Base-by-base conservation (phyloP, 2,888 invertebrate genomes). In the Pseudeuparius sepicola region DNA sequence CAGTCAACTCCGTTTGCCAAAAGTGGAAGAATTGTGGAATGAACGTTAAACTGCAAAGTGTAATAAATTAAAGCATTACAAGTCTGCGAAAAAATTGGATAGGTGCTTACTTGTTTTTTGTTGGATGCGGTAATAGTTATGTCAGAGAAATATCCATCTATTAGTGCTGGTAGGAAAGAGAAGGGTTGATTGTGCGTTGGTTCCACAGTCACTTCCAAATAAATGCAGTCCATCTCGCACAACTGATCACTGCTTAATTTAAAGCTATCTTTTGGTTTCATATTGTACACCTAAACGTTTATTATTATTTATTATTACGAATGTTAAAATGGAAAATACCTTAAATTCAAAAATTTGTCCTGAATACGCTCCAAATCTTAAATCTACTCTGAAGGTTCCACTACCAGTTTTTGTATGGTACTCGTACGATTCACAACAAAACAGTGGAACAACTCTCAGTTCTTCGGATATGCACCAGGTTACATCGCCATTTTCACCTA, bases 361-460 rank as follows among this genome's bases (percentile, higher is more conserved):
- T 18, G 69, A 71, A 54, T 72, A 73, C 23, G 74, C 71, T 16
- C 75, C 75, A 58, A 76, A 74, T 39, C 70, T 60, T 16, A 73
- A 56, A 11, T 59, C 57, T 9, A 60, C 48, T 9, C 41, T 42
- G 11, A 43, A 39, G 14, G 40, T 15, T 16, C 24, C 14, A n/a
- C 37, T 24, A 31, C 42, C 24, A 54, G 59, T 56, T 13, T 55
- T 54, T 33, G 49, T 56, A 41, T 60, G 60, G 32, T 72, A 63
- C 61, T 77, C 76, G 54, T 73, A 78, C n/a, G 75, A 76, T 57
- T 78, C 76, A 61, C 76, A 77, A 51, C 67, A 70, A 55, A 77
- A 77, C 48, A 78, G 61, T 16, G 76, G 73, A 50, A 73, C 50
- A 12, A 48, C 43, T 47, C 69, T 67, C 2, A 67, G 60, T 43